phyloP scores from a whole-genome alignment of 2,113 vertebrate species.

The Cinclus cinclus region DNA sequence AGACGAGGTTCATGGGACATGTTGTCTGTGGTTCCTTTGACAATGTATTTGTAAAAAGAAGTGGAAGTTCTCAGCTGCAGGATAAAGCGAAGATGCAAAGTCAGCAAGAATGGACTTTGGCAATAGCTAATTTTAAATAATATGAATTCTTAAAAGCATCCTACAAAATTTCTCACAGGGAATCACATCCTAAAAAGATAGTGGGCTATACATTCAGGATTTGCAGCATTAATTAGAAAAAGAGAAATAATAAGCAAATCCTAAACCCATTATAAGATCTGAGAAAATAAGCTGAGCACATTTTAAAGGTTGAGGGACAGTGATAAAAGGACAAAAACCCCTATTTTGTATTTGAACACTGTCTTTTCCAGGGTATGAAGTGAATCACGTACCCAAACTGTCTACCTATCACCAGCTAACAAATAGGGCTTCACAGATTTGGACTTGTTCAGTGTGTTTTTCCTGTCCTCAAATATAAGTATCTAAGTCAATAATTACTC shows the following conservation, averaged over 20 bases:
- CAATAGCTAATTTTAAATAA: background rate
- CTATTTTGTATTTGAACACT: background rate
- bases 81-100: background rate
- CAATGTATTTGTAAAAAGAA: background rate
- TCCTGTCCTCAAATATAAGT: conserved; percentile 20
- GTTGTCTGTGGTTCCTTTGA: background rate
- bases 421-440: background rate
- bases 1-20: background rate
- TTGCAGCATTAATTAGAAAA: background rate
- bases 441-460: background rate
- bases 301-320: background rate
- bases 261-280: background rate
- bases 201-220: background rate
- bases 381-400: background rate
- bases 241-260: background rate
- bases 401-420: background rate
- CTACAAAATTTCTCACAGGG: background rate
- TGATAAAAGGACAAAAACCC: background rate
- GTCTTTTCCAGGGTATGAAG: background rate
- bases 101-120: background rate
- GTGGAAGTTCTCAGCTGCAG: background rate
- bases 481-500: conserved; percentile 45
- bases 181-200: background rate
- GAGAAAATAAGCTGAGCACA: background rate
- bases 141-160: background rate